Conservation (phyloP, 2,113 vertebrate genomes). For the Anguilla rostrata region DNA sequence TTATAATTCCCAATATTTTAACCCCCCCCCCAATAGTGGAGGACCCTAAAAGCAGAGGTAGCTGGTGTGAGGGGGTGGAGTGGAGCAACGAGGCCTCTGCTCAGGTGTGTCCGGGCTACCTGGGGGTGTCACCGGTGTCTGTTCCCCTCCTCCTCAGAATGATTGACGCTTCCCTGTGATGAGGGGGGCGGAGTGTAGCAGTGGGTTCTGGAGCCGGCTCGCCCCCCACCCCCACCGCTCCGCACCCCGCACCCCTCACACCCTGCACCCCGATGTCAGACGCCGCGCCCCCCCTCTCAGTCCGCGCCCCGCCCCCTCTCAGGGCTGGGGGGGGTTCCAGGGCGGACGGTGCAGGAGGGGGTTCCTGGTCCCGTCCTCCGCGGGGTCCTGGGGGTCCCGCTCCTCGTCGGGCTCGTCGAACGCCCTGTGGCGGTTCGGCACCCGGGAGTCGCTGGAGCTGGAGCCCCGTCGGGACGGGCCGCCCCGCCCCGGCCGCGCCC, state of each 20-base stretch:
- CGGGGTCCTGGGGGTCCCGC: slow-evolving; percentile 43
- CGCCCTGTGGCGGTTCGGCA: slow-evolving; percentile 2
- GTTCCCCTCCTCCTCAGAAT: not conserved
- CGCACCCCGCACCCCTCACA: too few relatives aligned
- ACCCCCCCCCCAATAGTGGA: not conserved
- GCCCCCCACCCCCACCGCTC: too few relatives aligned
- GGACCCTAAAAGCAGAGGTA: too few relatives aligned
- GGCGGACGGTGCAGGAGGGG: slow-evolving; percentile 60
- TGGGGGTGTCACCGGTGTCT: not conserved
- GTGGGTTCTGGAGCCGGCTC: not conserved
- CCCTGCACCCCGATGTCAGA: too few relatives aligned
- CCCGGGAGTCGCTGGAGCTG: slow-evolving; percentile 31
- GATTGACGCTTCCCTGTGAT: slow-evolving; percentile 10
- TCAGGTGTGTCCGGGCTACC: not conserved
- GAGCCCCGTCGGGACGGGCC: slow-evolving; percentile 38
- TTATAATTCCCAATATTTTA: not conserved
- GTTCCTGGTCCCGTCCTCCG: slow-evolving; percentile 26
- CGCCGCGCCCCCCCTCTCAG: not conserved
- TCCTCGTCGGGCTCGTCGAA: slow-evolving; percentile 12
- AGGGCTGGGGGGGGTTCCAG: slow-evolving; percentile 46
- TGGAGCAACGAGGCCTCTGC: not conserved
- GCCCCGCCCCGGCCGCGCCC: not conserved
- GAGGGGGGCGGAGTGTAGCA: not conserved
- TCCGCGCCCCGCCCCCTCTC: not conserved
- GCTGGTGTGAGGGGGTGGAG: too few relatives aligned